Percentiles rank a stretch among this genome's conserved stretches.
These are phyloP conservation scores for Phortica okadai DNA, from an alignment of 2,888 invertebrate species.

Conservation along the genomic window DNA sequence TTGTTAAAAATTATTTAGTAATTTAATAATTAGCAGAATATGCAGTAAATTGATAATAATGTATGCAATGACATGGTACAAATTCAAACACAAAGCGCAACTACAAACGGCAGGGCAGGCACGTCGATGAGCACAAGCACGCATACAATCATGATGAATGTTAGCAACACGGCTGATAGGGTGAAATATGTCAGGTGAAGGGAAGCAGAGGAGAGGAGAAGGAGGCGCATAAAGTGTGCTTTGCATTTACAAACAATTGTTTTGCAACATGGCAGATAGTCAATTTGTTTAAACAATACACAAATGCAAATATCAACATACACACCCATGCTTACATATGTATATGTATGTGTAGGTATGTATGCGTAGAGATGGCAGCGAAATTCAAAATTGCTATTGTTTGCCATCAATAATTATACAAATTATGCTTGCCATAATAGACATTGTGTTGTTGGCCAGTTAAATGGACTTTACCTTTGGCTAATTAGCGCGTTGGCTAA, in stretches of 20 bases:
- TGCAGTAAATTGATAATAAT: conserved; percentile 61
- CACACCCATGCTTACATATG: conserved; percentile 6
- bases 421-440: conserved; percentile 26
- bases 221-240: not conserved
- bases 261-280: conserved; percentile 24
- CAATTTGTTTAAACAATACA: conserved; percentile 25
- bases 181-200: not conserved
- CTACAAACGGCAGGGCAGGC: not conserved
- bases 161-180: not conserved
- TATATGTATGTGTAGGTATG: not conserved
- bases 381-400: not conserved
- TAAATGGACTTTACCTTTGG: conserved; percentile 34
- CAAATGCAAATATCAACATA: conserved; percentile 9
- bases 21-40: conserved; percentile 61
- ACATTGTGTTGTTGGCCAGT: conserved; percentile 30
- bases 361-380: not conserved
- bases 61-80: not conserved
- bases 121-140: not conserved
- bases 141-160: not conserved
- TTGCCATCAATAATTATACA: conserved; percentile 31
- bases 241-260: conserved; percentile 30
- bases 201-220: not conserved
- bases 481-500: conserved; percentile 29
- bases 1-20: conserved; percentile 61
- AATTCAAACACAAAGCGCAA: not conserved